Evolutionary conservation across 1,140 invertebrate genomes (phyloP).

Genomic region (Lethocerus indicus): DNA sequence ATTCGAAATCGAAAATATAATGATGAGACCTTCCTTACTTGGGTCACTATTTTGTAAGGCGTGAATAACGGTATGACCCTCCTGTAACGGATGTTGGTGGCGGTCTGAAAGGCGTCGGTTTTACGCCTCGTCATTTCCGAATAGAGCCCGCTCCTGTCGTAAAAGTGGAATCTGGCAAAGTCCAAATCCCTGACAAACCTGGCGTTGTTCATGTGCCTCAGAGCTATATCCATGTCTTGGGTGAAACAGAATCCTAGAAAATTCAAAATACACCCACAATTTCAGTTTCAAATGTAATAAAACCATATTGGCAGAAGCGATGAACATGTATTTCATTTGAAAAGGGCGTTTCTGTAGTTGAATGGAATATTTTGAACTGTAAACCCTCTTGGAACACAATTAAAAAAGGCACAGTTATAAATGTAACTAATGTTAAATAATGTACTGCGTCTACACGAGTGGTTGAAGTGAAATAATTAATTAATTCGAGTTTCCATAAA

Average conservation of each 20-base stretch:
- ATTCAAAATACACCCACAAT: constrained; percentile 3
- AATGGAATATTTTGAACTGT: too few species aligned
- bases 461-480: too few species aligned
- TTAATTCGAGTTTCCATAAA: too few species aligned
- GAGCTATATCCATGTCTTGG: constrained; percentile 61
- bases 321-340: neutral
- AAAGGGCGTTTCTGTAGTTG: too few species aligned
- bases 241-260: constrained; percentile 53
- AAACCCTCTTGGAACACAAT: too few species aligned
- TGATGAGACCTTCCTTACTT: too few species aligned
- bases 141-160: constrained; percentile 49
- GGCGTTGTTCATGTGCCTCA: constrained; percentile 75
- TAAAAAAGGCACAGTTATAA: too few species aligned
- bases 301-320: neutral
- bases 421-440: too few species aligned
- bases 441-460: too few species aligned
- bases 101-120: constrained; percentile 50
- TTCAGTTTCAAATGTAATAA: neutral
- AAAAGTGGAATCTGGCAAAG: constrained; percentile 65
- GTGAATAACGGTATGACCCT: constrained; percentile 55
- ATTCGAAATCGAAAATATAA: too few species aligned
- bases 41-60: constrained; percentile 52
- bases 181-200: constrained; percentile 65
- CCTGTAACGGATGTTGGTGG: constrained; percentile 56
- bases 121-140: constrained; percentile 34